These are phyloP conservation scores for Arenaria interpres DNA, from an alignment of 2,113 vertebrate species.

Conservation along the genomic window DNA sequence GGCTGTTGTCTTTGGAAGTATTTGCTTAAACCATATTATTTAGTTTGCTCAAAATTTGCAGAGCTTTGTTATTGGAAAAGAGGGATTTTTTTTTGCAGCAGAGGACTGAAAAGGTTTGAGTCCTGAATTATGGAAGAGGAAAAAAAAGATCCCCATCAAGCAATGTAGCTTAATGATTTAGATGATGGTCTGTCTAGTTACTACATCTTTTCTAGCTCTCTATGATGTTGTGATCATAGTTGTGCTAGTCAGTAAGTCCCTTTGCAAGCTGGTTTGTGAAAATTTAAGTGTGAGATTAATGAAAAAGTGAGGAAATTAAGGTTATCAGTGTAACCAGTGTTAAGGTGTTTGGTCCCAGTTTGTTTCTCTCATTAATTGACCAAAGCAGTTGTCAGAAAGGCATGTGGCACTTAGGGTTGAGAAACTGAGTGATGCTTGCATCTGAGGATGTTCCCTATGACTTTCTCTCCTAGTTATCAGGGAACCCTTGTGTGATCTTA, in stretches of 20 bases:
- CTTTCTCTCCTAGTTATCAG: not conserved
- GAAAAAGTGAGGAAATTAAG: not conserved
- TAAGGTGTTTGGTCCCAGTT: not conserved
- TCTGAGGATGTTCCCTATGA: not conserved
- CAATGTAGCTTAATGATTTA: not conserved
- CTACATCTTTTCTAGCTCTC: not conserved
- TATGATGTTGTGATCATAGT: not conserved
- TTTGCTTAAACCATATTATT: constrained; percentile 4
- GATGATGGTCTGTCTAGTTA: not conserved
- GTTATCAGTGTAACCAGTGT: not conserved
- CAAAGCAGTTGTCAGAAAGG: not conserved
- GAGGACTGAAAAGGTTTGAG: not conserved
- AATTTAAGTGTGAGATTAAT: not conserved
- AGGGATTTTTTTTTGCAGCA: not conserved
- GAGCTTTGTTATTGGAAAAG: not conserved
- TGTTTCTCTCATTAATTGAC: not conserved
- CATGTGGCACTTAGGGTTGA: not conserved
- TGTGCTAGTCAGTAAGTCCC: not conserved
- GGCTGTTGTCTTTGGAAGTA: not conserved
- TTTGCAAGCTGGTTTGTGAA: not conserved
- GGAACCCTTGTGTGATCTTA: not conserved
- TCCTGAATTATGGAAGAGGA: not conserved
- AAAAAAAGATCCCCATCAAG: not conserved
- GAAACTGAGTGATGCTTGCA: not conserved
- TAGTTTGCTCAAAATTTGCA: not conserved